Evolutionary conservation across 2,113 vertebrate genomes (phyloP), one percentile per base, ranked within the genome.

Genomic region (Calidris pugnax): DNA sequence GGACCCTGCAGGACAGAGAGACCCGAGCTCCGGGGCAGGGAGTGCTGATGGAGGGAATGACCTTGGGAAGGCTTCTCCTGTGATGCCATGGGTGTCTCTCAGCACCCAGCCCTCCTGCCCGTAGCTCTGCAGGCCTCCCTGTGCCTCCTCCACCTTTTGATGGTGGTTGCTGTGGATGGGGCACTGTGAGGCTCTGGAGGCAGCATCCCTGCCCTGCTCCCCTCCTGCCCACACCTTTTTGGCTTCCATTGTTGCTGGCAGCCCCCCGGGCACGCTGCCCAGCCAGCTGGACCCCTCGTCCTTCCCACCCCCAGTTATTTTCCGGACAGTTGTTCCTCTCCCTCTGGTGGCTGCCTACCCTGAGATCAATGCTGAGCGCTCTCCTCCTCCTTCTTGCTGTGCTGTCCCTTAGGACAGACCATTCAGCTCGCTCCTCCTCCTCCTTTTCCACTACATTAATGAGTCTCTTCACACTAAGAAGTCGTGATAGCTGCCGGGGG

Each of bases 371-470:
- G 17, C 73, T 50, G 51, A 89, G 45, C 2, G 3, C 45, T 90
- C 79, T 89, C 56, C 92, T 95, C 85, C 90, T 95, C 83, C 73
- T 97, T 24, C 80, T n/a, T 35, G 73, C 84, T 76, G 43, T 62
- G 9, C 69, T 66, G 73, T 95, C 94, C 84, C 96, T 43, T 19
- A 95, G 92, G 90, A 97, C 43, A 37, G 63, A 69, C 81, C 74
- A 37, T 82, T 92, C 94, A 92, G 81, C 45, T 87, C 33, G 84
- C 94, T 93, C 89, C 94, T 95, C 96, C 96, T 95, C 90, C 80
- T 94, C 47, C 95, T 90, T 90, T 90, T 95, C 84, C 84, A 75
- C 69, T 92, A 91, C 81, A 82, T 95, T 96, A 96, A 91, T 79
- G 81, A 96, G 74, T 68, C 74, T 93, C 73, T 95, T 81, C 71